Base-by-base conservation (phyloP, 2,888 invertebrate species). In the Lasioglossum leucozonium region DNA sequence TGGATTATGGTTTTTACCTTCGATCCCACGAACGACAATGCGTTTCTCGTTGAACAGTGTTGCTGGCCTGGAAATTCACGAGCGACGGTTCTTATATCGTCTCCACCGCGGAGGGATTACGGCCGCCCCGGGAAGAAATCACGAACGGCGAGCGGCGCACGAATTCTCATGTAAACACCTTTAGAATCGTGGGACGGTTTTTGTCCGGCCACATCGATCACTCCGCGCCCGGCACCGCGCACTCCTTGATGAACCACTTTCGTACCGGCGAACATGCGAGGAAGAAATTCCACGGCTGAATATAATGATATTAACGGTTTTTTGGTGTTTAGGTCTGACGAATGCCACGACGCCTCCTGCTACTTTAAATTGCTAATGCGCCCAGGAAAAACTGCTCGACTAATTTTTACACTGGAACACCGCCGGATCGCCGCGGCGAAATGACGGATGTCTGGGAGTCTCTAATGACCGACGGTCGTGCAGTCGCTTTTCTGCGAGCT, bases 11-110 rank as follows among this genome's bases (percentile, higher is more conserved):
- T 85, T 87, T 88, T 88, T 87, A 87, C 88, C 84, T 87, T 87
- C 87, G 86, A 87, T 87, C 86, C 87, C 87, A 86, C 81, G 84
- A 76, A 86, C 86, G 87, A 87, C 87, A 84, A 86, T 87, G 86
- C 87, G 87, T 87, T 87, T 75, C 87, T 42, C 81, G 58, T 73
- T 65, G 86, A 74, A 76, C 76, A 62, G 77, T 75, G 79, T 71
- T 79, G 55, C 55, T 69, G 79, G 79, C 79, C 82, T 75, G 87
- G 80, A 87, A 81, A 87, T 83, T 74, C 86, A 82, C 79, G 65
- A 77, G 58, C 79, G 51, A n/a, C 65, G 30, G 77, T 79, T 80
- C 82, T 77, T 85, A 72, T 67, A 75, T 75, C 74, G 77, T 34
- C 62, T 26, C 18, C 18, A 42, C 2, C 18, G 30, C 26, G 40